Evolutionary conservation across 1,140 invertebrate species (phyloP), one percentile per base, ranked within the genome.

Genomic region (Drosophila tani): DNA sequence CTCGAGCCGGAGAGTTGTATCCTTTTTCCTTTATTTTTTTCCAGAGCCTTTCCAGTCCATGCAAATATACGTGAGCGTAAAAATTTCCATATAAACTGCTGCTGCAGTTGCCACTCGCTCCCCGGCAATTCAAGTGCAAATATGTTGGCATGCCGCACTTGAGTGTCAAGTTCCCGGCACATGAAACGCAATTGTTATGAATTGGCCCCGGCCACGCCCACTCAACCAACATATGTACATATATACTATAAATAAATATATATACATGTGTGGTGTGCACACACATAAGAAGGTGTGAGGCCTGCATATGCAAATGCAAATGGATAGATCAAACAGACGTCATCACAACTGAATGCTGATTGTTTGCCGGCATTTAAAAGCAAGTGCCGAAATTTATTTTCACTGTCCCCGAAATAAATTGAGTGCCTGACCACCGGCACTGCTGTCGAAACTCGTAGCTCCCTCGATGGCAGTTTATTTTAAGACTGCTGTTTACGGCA

Each of bases 111-210:
- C 49, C 62, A 65, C 60, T 75, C 70, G 45, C 49, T 75, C 35
- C 43, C 40, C 75, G 59, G 83, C 82, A 86, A 86, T 87, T 86
- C 75, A 83, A 86, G 83, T 86, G 83, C 80, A 86, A 86, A 86
- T 86, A 86, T 86, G 83, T 82, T 86, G 83, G 83, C 84, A 80
- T 76, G 71, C 83, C 76, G 76, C 80, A 88, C 83, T 86, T 83
- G 84, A 86, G 84, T 80, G 85, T 83, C 80, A 88, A 86, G 83
- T 86, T 86, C 49, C 74, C 71, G 74, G 82, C 75, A 58, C 80
- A 83, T 80, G 83, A 82, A 86, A 86, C 68, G 84, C 83, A 87
- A 88, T 86, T 86, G 83, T 86, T 86, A 82, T 88, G 84, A 87
- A 86, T 86, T 86, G 80, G 84, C 62, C 58, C 40, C 45, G 21